Conservation (phyloP, 2,888 invertebrate species). For the Nomada fabriciana region DNA sequence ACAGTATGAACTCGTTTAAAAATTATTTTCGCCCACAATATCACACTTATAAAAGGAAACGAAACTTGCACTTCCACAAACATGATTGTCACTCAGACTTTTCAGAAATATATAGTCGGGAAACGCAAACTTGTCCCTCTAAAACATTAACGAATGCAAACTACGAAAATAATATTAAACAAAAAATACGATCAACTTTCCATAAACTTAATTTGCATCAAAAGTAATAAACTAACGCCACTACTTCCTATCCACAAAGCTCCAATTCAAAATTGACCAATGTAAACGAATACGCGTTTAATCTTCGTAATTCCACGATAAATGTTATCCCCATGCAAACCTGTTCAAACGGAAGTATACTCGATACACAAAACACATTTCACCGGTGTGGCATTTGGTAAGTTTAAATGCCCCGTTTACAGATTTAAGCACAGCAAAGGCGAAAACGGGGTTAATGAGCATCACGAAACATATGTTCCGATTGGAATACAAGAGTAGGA, state of each 20-base stretch:
- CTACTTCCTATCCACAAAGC: neutral
- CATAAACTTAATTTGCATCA: too few species aligned
- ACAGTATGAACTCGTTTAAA: too few species aligned
- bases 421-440: conserved; percentile 42
- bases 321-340: conserved; percentile 26
- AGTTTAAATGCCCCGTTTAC: conserved; percentile 31
- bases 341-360: conserved; percentile 22
- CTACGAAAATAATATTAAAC: too few species aligned
- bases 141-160: too few species aligned
- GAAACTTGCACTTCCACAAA: too few species aligned
- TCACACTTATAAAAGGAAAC: too few species aligned
- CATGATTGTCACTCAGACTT: too few species aligned
- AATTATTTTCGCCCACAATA: too few species aligned
- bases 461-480: conserved; percentile 62
- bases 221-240: too few species aligned
- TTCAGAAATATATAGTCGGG: too few species aligned
- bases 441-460: conserved; percentile 61
- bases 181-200: too few species aligned
- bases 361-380: conserved; percentile 41
- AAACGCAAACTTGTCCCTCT: too few species aligned
- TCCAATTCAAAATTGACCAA: conserved; percentile 13
- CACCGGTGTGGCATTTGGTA: conserved; percentile 8
- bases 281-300: neutral
- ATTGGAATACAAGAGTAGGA: conserved; percentile 21
- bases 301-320: conserved; percentile 29